Conservation (phyloP, 1,140 invertebrate species). For the Bombus pascuorum region DNA sequence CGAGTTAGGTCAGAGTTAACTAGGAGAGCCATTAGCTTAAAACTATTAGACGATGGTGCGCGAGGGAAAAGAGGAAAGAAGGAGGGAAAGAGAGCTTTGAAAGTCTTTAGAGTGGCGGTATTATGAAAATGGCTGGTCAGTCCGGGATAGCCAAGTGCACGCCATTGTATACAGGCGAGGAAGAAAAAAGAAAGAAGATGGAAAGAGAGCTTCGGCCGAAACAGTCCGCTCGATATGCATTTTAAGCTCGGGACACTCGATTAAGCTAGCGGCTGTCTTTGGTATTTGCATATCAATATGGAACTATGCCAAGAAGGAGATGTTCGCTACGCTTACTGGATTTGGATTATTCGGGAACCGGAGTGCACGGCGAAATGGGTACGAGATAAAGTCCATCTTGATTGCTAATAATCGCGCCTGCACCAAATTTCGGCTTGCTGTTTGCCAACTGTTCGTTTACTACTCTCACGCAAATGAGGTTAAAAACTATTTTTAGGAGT, state of each 20-base stretch:
- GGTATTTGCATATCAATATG: constrained; percentile 76
- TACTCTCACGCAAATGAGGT: background rate
- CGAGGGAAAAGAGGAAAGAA: constrained; percentile 13
- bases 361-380: background rate
- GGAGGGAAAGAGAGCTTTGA: constrained; percentile 55
- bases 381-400: background rate
- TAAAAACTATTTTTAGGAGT: too few relatives aligned
- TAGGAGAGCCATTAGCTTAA: constrained; percentile 70
- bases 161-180: background rate
- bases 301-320: constrained; percentile 56
- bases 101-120: constrained; percentile 61
- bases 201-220: constrained; percentile 16
- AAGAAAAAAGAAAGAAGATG: too few relatives aligned
- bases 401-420: constrained; percentile 3
- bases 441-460: background rate
- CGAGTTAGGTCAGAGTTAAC: constrained; percentile 63
- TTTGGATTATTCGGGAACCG: constrained; percentile 38
- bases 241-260: constrained; percentile 73
- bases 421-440: background rate
- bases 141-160: constrained; percentile 19
- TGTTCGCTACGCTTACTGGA: constrained; percentile 16
- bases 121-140: constrained; percentile 67
- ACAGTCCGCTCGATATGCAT: constrained; percentile 53
- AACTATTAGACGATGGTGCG: constrained; percentile 65
- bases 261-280: constrained; percentile 70